These are phyloP conservation scores for Sinella curviseta DNA, from an alignment of 1,140 invertebrate species.

Conservation along the genomic window DNA sequence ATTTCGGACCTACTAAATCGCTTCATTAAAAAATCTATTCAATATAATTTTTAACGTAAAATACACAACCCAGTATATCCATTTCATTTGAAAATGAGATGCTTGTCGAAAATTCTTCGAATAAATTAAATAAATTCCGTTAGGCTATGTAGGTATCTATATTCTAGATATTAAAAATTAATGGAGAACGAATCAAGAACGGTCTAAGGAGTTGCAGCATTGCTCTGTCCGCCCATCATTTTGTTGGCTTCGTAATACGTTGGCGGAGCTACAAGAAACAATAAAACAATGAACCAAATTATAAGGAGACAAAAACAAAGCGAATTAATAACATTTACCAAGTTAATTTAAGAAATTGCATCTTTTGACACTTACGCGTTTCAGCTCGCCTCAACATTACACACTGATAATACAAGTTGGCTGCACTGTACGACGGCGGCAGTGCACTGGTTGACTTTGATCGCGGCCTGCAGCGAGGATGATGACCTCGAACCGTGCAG, in stretches of 20 bases:
- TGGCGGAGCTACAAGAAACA: neutral
- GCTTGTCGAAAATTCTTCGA: too few species aligned
- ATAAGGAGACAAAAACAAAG: neutral
- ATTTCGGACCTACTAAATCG: too few species aligned
- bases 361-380: neutral
- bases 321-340: neutral
- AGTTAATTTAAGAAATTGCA: neutral
- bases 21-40: too few species aligned
- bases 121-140: too few species aligned
- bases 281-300: too few species aligned
- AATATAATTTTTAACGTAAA: too few species aligned
- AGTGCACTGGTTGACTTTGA: constrained; percentile 8
- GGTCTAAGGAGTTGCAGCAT: neutral
- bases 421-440: neutral
- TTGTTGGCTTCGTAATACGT: constrained; percentile 10
- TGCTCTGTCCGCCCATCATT: neutral
- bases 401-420: neutral
- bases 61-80: too few species aligned
- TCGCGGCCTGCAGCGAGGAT: neutral
- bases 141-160: too few species aligned
- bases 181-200: too few species aligned
- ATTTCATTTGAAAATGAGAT: too few species aligned
- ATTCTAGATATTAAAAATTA: too few species aligned
- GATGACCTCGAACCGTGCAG: neutral
- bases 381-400: neutral